Percentiles rank a stretch among this genome's conserved stretches.
phyloP scores from a whole-genome alignment of 2,888 invertebrate species.

The Poecilobothrus nobilitatus region DNA sequence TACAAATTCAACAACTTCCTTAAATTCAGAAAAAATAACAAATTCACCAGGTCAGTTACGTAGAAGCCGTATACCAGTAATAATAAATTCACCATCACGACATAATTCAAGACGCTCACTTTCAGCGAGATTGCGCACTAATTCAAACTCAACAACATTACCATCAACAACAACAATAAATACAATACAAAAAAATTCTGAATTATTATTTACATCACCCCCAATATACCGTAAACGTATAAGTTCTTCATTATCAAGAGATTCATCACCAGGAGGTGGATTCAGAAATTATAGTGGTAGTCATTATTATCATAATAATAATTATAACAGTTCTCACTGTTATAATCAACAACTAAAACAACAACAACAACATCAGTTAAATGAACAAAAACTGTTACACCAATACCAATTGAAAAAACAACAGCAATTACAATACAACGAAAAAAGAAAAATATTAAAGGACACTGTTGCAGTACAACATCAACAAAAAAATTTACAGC shows the following conservation, averaged over 20 bases:
- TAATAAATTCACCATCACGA: slow-evolving; percentile 26
- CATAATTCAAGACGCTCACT: slow-evolving; percentile 52
- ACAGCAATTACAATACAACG: slow-evolving; percentile 1
- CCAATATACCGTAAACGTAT: neutral
- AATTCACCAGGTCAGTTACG: slow-evolving; percentile 14
- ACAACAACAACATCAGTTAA: neutral
- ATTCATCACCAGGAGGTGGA: neutral
- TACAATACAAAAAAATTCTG: neutral
- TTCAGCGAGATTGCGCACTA: slow-evolving; percentile 61
- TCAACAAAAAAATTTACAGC: too few species aligned
- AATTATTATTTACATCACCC: neutral
- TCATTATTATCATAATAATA: neutral
- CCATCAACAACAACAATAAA: neutral
- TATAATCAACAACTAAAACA: neutral
- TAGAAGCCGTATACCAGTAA: slow-evolving; percentile 8
- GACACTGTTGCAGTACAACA: too few species aligned
- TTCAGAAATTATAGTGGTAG: neutral
- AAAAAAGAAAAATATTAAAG: neutral
- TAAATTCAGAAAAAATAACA: slow-evolving; percentile 17
- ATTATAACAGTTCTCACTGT: neutral
- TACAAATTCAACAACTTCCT: slow-evolving; percentile 10
- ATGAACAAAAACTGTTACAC: neutral
- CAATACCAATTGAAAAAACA: slow-evolving; percentile 4
- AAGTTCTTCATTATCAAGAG: neutral
- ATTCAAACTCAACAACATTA: slow-evolving; percentile 20